Evolutionary conservation across 2,797 vertebrate species (phyloP).

Genomic region (Myotis daubentonii): DNA sequence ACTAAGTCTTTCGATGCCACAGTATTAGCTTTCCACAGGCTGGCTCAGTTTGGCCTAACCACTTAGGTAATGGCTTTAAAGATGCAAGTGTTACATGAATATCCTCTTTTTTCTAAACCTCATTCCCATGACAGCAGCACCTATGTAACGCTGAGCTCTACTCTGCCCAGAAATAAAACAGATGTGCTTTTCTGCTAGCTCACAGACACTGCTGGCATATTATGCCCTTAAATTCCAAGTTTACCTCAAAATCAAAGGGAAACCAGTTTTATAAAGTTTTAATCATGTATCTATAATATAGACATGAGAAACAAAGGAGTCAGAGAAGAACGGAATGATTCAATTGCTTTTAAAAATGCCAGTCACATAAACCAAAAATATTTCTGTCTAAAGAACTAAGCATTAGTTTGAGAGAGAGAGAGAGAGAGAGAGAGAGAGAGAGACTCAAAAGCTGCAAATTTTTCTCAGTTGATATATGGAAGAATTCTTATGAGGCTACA

Average conservation of each 20-base stretch:
- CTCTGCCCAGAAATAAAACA: background rate
- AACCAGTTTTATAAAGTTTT: conserved; percentile 26
- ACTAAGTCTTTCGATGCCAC: background rate
- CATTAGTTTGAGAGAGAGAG: background rate
- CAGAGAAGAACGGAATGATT: background rate
- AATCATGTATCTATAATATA: background rate
- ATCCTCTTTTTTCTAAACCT: background rate
- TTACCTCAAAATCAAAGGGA: background rate
- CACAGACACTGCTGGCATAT: background rate
- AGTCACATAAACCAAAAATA: background rate
- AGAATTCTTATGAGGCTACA: background rate
- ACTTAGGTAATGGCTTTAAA: background rate
- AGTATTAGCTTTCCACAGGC: background rate
- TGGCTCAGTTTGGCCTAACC: background rate
- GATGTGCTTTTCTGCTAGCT: background rate
- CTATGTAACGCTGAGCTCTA: background rate
- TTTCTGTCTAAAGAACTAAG: background rate
- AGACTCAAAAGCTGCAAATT: background rate
- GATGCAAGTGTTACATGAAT: background rate
- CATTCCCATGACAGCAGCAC: background rate
- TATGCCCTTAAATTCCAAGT: background rate
- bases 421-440: background rate
- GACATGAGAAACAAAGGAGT: background rate
- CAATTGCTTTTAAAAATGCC: background rate
- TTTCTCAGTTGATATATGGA: background rate